phyloP scores from a whole-genome alignment of 92 coral and sea anemone genomes.

The Bergia sp. region DNA sequence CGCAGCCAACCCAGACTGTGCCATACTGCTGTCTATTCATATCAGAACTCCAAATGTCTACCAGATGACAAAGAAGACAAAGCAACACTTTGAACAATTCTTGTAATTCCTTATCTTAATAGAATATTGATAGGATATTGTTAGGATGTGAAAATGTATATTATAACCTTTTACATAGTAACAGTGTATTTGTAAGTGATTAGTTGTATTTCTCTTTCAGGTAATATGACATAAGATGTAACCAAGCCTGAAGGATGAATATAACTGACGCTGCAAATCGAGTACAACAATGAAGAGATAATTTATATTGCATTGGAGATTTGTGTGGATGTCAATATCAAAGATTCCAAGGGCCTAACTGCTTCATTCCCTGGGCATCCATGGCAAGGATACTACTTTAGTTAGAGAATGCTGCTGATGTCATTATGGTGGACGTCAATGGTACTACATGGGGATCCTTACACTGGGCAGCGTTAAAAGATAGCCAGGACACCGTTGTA shows the following conservation, averaged over 20 bases:
- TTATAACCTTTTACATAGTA: no score
- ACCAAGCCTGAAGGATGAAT: no score
- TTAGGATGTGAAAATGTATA: no score
- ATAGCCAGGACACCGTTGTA: neutral
- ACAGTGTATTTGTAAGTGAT: neutral
- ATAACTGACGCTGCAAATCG: neutral
- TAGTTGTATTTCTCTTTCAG: neutral
- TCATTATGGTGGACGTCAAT: neutral
- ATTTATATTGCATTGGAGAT: neutral
- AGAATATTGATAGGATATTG: no score
- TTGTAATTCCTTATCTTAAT: no score
- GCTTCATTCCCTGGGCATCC: neutral
- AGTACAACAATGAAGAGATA: neutral
- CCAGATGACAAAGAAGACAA: no score
- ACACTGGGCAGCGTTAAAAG: constrained; percentile 16
- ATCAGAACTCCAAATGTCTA: no score
- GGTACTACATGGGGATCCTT: neutral
- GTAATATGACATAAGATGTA: neutral
- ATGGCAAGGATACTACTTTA: neutral
- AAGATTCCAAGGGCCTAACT: neutral
- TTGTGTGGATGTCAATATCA: neutral
- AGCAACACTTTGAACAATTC: no score
- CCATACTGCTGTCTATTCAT: no score
- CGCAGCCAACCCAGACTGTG: no score
- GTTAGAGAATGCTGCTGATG: neutral